Percentiles rank a stretch among this genome's conserved stretches.
Evolutionary conservation across 37 sponge, comb jelly and placozoan species (phyloP).

Genomic region (Bolinopsis microptera): DNA sequence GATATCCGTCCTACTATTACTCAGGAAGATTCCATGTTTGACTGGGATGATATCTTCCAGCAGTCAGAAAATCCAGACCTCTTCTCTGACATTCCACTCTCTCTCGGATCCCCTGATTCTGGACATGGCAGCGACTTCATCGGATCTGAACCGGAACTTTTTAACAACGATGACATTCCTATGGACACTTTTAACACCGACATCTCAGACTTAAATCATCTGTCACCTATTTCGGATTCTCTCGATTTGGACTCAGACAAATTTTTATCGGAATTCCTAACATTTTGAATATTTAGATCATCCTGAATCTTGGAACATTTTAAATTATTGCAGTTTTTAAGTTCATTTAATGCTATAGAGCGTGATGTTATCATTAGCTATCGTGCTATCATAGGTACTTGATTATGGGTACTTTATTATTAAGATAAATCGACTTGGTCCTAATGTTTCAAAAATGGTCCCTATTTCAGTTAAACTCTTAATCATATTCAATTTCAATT

Average conservation of each 20-base stretch:
- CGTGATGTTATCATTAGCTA: too few relatives aligned
- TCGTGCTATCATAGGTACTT: too few relatives aligned
- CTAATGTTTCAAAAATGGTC: too few relatives aligned
- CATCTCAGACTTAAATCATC: neutral
- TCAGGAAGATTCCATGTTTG: neutral
- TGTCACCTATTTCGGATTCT: neutral
- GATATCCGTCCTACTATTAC: neutral
- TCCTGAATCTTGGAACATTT: neutral
- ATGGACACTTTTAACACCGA: neutral
- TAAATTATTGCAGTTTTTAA: conserved; percentile 31
- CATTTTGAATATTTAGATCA: conserved; percentile 53
- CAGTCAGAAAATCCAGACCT: neutral
- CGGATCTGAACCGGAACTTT: neutral
- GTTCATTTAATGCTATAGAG: neutral
- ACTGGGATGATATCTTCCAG: neutral
- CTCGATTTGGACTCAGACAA: neutral
- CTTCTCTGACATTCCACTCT: neutral
- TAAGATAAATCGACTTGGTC: too few relatives aligned
- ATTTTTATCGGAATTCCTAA: neutral
- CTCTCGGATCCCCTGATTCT: conserved; percentile 5
- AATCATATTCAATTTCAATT: neutral
- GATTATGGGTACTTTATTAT: too few relatives aligned
- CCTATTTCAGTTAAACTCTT: too few relatives aligned
- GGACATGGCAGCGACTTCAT: neutral
- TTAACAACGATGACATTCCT: neutral